A percentile compares a stretch with the other conserved stretches of the same genome.
Evolutionary conservation across 2,888 invertebrate species (phyloP).

Genomic region (Drosophila setosimentum): DNA sequence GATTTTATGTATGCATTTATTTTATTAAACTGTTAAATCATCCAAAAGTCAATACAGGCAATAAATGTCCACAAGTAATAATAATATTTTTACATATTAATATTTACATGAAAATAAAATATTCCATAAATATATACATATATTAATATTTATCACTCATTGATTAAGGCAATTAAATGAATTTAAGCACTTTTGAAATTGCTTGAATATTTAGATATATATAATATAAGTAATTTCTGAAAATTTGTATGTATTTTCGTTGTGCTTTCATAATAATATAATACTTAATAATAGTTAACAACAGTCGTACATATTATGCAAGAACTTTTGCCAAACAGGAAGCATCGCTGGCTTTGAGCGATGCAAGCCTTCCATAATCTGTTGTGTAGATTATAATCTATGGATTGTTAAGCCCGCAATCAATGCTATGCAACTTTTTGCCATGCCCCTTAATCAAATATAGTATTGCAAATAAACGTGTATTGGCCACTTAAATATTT

Average conservation of each 20-base stretch:
- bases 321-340: conserved; percentile 27
- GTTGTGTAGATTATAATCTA: background rate
- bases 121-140: background rate
- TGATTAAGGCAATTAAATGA: background rate
- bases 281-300: background rate
- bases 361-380: conserved; percentile 11
- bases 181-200: background rate
- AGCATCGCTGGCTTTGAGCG: conserved; percentile 14
- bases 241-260: background rate
- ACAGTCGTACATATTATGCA: background rate
- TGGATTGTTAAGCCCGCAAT: conserved; percentile 26
- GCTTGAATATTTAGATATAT: background rate
- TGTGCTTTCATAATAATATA: background rate
- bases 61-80: background rate
- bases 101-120: background rate
- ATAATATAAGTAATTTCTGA: background rate
- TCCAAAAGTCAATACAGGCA: background rate
- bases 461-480: conserved; percentile 24
- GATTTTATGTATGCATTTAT: too few relatives aligned
- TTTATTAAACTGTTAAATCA: background rate
- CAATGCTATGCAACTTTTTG: conserved; percentile 7
- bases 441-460: conserved; percentile 33
- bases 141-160: background rate
- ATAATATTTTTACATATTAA: background rate
- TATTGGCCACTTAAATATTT: conserved; percentile 43